phyloP scores from a whole-genome alignment of 2,888 invertebrate genomes.

The Ophion ellenae region DNA sequence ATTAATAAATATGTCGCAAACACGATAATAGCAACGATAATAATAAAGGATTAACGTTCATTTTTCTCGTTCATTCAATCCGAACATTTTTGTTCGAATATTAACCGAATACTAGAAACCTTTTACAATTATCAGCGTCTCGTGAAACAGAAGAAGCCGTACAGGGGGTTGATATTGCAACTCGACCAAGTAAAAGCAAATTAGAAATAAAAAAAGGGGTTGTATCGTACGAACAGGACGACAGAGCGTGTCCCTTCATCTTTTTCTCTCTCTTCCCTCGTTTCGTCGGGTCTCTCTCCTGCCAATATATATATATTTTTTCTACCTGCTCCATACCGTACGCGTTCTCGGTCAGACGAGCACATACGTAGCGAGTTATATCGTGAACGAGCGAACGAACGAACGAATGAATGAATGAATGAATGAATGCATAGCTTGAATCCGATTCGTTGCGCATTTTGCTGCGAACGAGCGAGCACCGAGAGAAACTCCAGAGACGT shows the following conservation, averaged over 20 bases:
- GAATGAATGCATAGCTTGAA: slow-evolving; percentile 73
- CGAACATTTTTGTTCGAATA: too few species aligned
- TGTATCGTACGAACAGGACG: neutral
- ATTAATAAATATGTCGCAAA: too few species aligned
- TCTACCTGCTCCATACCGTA: neutral
- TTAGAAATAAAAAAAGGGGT: slow-evolving; percentile 1
- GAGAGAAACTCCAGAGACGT: slow-evolving; percentile 44
- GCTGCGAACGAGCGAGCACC: slow-evolving; percentile 60
- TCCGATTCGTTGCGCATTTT: slow-evolving; percentile 70
- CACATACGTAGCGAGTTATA: slow-evolving; percentile 22
- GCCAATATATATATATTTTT: neutral
- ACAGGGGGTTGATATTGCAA: slow-evolving; percentile 47
- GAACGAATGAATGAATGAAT: slow-evolving; percentile 69
- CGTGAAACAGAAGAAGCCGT: slow-evolving; percentile 30
- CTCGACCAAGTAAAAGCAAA: slow-evolving; percentile 9
- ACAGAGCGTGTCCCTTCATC: slow-evolving; percentile 10
- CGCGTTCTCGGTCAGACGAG: slow-evolving; percentile 35
- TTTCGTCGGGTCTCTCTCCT: slow-evolving; percentile 26
- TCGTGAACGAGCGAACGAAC: slow-evolving; percentile 23
- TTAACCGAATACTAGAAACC: neutral
- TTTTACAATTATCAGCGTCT: slow-evolving; percentile 40
- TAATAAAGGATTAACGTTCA: too few species aligned
- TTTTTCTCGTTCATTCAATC: too few species aligned
- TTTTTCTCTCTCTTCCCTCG: slow-evolving; percentile 38
- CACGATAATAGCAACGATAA: too few species aligned